Conservation (phyloP, 2,888 invertebrate genomes). For the Chrysina gloriosa region DNA sequence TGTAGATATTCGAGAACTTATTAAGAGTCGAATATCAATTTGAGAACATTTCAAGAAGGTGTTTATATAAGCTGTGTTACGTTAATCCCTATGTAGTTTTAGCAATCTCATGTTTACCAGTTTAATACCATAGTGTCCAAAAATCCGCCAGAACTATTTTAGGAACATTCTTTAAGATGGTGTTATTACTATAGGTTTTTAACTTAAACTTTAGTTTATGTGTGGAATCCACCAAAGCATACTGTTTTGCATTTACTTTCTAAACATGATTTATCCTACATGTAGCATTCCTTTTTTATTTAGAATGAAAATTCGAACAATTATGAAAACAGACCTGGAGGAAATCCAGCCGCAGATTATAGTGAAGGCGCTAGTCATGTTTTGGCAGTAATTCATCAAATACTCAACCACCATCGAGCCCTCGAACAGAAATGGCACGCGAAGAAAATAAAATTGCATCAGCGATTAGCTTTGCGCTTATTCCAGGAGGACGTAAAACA, state of each 20-base stretch:
- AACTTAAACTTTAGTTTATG: too few relatives aligned
- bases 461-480: slow-evolving; percentile 88
- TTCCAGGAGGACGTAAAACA: slow-evolving; percentile 99
- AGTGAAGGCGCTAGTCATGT: slow-evolving; percentile 97
- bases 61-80: too few relatives aligned
- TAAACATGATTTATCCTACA: not conserved
- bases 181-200: too few relatives aligned
- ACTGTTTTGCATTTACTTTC: not conserved
- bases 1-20: too few relatives aligned
- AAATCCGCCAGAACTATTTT: too few relatives aligned
- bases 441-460: slow-evolving; percentile 94
- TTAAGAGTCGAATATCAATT: too few relatives aligned
- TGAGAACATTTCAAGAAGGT: too few relatives aligned
- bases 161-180: too few relatives aligned
- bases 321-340: slow-evolving; percentile 70
- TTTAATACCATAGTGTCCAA: too few relatives aligned
- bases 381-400: slow-evolving; percentile 95
- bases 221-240: not conserved
- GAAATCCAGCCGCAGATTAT: slow-evolving; percentile 94
- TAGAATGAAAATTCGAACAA: slow-evolving; percentile 69
- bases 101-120: too few relatives aligned
- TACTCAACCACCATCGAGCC: slow-evolving; percentile 92
- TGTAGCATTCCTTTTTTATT: slow-evolving; percentile 5
- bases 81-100: too few relatives aligned
- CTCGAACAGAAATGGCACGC: slow-evolving; percentile 95